A percentile compares a stretch with the other conserved stretches of the same genome.
Evolutionary conservation across 2,888 invertebrate genomes (phyloP).

Genomic region (Carcina quercana): DNA sequence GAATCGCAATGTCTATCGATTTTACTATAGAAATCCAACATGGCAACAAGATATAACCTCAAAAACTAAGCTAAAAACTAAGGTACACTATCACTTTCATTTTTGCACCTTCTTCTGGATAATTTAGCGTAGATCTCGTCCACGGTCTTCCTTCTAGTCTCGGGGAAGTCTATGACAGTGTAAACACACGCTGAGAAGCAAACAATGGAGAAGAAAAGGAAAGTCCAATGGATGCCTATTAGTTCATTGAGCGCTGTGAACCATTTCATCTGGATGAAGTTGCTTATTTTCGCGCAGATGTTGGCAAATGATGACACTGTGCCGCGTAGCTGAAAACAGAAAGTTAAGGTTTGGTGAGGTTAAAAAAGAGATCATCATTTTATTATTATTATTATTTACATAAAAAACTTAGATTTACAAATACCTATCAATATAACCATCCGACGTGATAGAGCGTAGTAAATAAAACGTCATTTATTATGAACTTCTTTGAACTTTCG

Average conservation of each 20-base stretch:
- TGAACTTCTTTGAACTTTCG: too few species aligned
- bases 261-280: conserved; percentile 64
- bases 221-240: conserved; percentile 61
- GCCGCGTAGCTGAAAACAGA: conserved; percentile 48
- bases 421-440: too few species aligned
- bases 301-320: conserved; percentile 61
- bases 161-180: conserved; percentile 48
- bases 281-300: conserved; percentile 59
- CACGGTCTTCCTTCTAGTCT: conserved; percentile 52
- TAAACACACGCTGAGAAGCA: conserved; percentile 52
- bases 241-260: conserved; percentile 49
- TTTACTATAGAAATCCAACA: not conserved
- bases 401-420: too few species aligned
- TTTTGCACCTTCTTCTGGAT: conserved; percentile 16
- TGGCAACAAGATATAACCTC: not conserved
- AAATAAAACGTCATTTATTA: too few species aligned
- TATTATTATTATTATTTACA: too few species aligned
- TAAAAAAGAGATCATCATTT: too few species aligned
- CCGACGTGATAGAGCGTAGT: too few species aligned
- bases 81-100: conserved; percentile 6
- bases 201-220: conserved; percentile 51
- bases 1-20: too few species aligned
- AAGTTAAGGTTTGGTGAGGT: too few species aligned
- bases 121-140: conserved; percentile 57
- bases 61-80: not conserved